Evolutionary conservation across 1,140 invertebrate species (phyloP), one percentile per base, ranked within the genome.

Genomic region (Diorhabda sublineata): DNA sequence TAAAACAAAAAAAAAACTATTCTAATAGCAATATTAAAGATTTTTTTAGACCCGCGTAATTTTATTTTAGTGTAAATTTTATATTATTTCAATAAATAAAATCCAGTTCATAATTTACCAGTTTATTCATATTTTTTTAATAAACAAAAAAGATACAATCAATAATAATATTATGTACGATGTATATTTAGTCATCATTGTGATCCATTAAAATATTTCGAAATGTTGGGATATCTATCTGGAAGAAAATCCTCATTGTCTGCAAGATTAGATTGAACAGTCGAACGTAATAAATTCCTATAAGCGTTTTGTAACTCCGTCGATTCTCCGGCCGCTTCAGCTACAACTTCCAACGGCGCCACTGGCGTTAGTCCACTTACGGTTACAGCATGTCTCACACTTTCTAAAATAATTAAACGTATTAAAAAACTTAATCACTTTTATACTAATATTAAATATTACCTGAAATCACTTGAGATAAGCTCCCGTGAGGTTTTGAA

Each of bases 341-440:
- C 68, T 11, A 85, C 78, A 41, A 63, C 78, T 9, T 85, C 84
- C 26, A 83, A 58, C 42, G 82, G 83, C n/a, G 82, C 81, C 7
- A 81, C 78, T 61, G 83, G 79, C 42, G 81, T 72, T 45, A 86
- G 77, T 6, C 85, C 85, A 3, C 83, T 81, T 47, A 77, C 75
- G 26, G 81, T 81, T 5, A 87, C 82, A 4, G 87, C 86, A 63
- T 82, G 80, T 63, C 82, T 80, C 9, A 89, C 80, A 47, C 85
- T 82, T 44, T 84, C 86, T 80, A 78, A 42, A 68, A 69, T 26
- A n/a, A 58, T 42, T 66, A 63, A 66, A 26, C 41, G 4, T 11
- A 64, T 8, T 43, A 43, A 4, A 58, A 26, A 26, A 26, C 26
- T 26, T 26, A 26, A 26, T 26, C 26, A 26, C 26, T 26, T 26